Evolutionary conservation across 2,797 vertebrate genomes (phyloP).

Genomic region (Trachops cirrhosus): DNA sequence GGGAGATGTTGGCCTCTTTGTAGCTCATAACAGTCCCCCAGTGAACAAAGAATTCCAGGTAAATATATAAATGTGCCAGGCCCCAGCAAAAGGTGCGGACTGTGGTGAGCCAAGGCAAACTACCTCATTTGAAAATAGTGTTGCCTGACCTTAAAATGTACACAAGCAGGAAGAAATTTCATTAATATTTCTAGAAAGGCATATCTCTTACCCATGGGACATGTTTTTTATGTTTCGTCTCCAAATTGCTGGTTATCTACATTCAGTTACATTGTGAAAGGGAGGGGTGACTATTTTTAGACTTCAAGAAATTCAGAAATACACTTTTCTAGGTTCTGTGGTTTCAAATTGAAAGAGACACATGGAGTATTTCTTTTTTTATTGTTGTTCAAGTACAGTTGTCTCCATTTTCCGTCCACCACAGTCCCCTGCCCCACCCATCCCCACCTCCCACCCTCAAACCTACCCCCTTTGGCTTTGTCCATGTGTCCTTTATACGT

Average conservation of each 20-base stretch:
- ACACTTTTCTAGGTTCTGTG: background rate
- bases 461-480: too few relatives aligned
- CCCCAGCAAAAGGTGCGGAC: background rate
- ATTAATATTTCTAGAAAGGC: constrained; percentile 25
- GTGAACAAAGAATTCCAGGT: background rate
- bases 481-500: too few relatives aligned
- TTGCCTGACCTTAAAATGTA: background rate
- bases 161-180: constrained; percentile 6
- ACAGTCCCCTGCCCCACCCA: too few relatives aligned
- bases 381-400: too few relatives aligned
- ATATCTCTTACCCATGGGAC: background rate
- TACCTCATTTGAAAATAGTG: background rate
- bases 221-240: constrained; percentile 39
- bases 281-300: background rate
- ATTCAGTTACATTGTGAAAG: background rate
- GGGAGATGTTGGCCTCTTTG: background rate
- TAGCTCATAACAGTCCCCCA: background rate
- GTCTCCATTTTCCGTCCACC: too few relatives aligned
- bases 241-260: background rate
- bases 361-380: background rate
- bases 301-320: background rate
- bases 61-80: background rate
- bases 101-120: background rate
- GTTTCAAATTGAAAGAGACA: background rate
- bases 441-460: too few relatives aligned